Base-by-base conservation (phyloP, 2,888 invertebrate genomes). In the Conomelus anceps region DNA sequence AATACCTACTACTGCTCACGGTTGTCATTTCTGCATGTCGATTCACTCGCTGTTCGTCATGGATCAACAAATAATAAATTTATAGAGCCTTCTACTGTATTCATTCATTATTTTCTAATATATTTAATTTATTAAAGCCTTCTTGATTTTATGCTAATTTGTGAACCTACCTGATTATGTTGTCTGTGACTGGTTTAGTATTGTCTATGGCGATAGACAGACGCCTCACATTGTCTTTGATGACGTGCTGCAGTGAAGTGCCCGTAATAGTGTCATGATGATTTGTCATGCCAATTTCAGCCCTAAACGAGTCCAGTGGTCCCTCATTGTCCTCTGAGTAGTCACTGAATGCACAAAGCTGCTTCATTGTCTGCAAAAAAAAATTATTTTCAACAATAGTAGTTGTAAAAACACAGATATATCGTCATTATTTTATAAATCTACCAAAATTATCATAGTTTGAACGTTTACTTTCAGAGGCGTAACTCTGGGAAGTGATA, bases 181-280 rank as follows among this genome's bases (percentile, higher is more conserved):
- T 93, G 3, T 94, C 93, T 0, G 95, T 93, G 0, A 95, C 93
- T 17, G 94, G 92, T 20, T 94, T 93, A 0, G 96, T 96, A 84
- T 95, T 95, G 0, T 94, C 93, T 0, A 97, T 94, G 0, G 97
- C 98, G 11, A 94, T 93, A 88, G 95, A 94, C n/a, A 99, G 93
- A 26, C 97, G 93, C 29, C 96, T 94, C 24, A 96, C 96, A 93
- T 99, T 99, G 93, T 99, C 99, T 88, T 95, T 93, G 0, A 98
- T 97, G 0, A 99, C 97, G 93, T 97, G 95, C 92, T 98, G 95
- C 92, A 98, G 96, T 92, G 97, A 97, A 0, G 98, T 98, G 6
- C 98, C 98, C 20, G 95, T 94, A 17, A 95, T 93, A 0, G 96
- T 98, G 93, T 99, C 98, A 92, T 99, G 99, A 92, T 99, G 98